Evolutionary conservation across 2,113 vertebrate species (phyloP).

Genomic region (Heterotilapia buettikoferi): DNA sequence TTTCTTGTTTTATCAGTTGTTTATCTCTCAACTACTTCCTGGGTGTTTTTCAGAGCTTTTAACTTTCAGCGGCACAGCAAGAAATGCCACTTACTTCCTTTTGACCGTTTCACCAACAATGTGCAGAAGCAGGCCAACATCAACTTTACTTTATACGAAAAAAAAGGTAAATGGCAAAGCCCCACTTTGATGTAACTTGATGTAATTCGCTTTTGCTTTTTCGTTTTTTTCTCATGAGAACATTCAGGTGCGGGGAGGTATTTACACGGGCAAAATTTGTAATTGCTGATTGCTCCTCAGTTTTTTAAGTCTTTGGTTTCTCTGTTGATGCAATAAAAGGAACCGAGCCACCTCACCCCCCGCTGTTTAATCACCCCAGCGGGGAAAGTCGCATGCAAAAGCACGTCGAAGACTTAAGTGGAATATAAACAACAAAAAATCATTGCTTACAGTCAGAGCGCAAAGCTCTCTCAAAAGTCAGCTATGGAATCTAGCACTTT

Average conservation of each 20-base stretch:
- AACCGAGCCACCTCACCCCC: background rate
- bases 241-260: background rate
- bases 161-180: constrained; percentile 83
- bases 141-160: constrained; percentile 90
- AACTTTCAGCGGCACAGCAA: constrained; percentile 70
- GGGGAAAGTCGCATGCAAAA: constrained; percentile 4
- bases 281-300: background rate
- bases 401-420: constrained; percentile 13
- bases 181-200: background rate
- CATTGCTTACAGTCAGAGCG: constrained; percentile 51
- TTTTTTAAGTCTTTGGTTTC: background rate
- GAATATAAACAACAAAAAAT: constrained; percentile 47
- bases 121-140: constrained; percentile 80
- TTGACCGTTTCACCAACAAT: constrained; percentile 86
- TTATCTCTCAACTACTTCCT: constrained; percentile 37
- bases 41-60: constrained; percentile 66
- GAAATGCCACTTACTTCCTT: constrained; percentile 89
- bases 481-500: constrained; percentile 46
- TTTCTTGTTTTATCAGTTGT: constrained; percentile 23
- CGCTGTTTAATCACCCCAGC: constrained; percentile 3
- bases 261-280: background rate
- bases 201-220: background rate
- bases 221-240: constrained; percentile 11
- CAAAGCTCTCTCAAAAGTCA: background rate
- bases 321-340: constrained; percentile 47